These are phyloP conservation scores for Synaphobranchus kaupii DNA, from an alignment of 2,797 vertebrate species.

Conservation along the genomic window DNA sequence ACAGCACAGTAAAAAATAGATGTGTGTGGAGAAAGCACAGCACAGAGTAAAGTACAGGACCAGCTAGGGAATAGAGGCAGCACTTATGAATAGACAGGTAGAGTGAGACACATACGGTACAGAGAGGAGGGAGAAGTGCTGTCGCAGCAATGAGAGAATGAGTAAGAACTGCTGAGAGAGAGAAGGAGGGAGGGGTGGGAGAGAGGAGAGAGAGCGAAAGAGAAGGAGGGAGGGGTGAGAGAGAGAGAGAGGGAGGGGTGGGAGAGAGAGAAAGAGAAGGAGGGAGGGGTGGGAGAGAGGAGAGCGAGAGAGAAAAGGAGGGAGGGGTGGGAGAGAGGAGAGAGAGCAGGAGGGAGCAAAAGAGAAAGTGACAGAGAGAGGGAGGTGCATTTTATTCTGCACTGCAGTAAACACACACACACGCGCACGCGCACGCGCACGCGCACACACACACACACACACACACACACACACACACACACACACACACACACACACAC, in stretches of 20 bases:
- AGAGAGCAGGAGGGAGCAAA: background rate
- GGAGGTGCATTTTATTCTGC: background rate
- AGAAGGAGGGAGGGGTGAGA: background rate
- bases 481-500: background rate
- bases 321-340: background rate
- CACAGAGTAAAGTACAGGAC: slow-evolving; percentile 42
- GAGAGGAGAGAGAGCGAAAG: background rate
- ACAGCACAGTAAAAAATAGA: slow-evolving; percentile 30
- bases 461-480: no score
- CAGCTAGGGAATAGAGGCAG: slow-evolving; percentile 49
- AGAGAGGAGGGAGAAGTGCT: background rate
- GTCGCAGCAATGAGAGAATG: background rate
- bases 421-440: background rate
- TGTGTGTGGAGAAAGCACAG: slow-evolving; percentile 55
- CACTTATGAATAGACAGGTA: slow-evolving; percentile 36
- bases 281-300: background rate
- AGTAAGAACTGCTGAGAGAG: background rate
- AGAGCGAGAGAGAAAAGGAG: background rate
- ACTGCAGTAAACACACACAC: background rate
- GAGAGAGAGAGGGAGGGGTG: background rate
- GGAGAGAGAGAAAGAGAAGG: background rate
- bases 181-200: background rate
- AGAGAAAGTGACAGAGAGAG: background rate
- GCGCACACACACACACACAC: no score
- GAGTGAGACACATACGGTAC: background rate